These are phyloP conservation scores for Sisyra terminalis DNA, from an alignment of 2,888 invertebrate genomes.

Conservation along the genomic window DNA sequence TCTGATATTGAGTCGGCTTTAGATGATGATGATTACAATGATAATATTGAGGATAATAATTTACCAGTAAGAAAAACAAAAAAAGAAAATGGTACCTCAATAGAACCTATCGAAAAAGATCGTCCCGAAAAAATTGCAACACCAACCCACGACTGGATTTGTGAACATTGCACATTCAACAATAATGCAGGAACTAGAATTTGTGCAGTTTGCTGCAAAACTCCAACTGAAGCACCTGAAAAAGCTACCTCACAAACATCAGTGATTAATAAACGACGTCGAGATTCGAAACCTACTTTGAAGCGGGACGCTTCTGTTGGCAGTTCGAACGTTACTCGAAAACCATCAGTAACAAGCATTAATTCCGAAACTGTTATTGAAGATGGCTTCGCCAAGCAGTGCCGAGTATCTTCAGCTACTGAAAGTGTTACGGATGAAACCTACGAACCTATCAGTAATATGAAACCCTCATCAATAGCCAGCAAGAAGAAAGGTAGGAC, in stretches of 20 bases:
- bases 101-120: constrained; percentile 17
- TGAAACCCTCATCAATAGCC: background rate
- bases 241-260: background rate
- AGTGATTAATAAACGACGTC: background rate
- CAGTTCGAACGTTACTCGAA: background rate
- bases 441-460: constrained; percentile 17
- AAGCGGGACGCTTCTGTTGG: constrained; percentile 1
- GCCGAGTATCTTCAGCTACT: constrained; percentile 10
- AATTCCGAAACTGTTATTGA: background rate
- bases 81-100: constrained; percentile 16
- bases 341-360: background rate
- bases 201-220: constrained; percentile 77
- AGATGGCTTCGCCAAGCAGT: constrained; percentile 1
- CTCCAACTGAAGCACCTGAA: constrained; percentile 31
- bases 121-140: constrained; percentile 18
- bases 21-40: constrained; percentile 4
- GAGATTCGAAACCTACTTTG: background rate
- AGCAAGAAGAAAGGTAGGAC: constrained; percentile 47
- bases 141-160: constrained; percentile 49
- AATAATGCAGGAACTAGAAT: constrained; percentile 66
- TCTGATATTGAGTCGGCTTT: constrained; percentile 6
- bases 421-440: constrained; percentile 12
- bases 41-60: background rate
- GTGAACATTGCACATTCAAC: constrained; percentile 80
- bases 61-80: background rate